Evolutionary conservation across 1,140 invertebrate genomes (phyloP).

Genomic region (Rhagoletis zephyria): DNA sequence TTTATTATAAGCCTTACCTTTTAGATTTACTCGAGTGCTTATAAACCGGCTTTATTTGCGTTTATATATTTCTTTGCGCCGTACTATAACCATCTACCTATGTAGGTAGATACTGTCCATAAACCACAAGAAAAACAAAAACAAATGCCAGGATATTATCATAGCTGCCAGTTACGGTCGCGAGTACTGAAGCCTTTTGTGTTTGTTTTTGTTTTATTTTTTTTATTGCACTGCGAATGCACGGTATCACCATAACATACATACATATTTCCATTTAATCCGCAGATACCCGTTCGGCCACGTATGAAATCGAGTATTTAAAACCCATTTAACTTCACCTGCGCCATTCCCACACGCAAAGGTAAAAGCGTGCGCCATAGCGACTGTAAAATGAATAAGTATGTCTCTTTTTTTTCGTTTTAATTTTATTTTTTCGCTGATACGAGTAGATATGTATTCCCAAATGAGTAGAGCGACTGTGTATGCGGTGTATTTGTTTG

Average conservation of each 20-base stretch:
- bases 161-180: not conserved
- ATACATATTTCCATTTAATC: conserved; percentile 36
- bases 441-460: not conserved
- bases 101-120: not conserved
- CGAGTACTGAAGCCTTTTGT: conserved; percentile 6
- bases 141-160: not conserved
- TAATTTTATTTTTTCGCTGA: not conserved
- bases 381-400: conserved; percentile 1
- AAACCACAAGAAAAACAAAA: conserved; percentile 34
- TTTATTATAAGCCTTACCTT: conserved; percentile 8
- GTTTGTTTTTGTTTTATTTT: too few species aligned
- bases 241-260: not conserved
- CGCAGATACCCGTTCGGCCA: not conserved
- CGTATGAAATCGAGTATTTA: conserved; percentile 52
- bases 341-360: conserved; percentile 31
- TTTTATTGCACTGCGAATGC: not conserved
- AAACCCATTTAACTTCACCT: conserved; percentile 52
- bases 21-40: too few species aligned
- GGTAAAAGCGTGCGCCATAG: not conserved
- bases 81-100: not conserved
- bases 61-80: too few species aligned
- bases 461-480: not conserved
- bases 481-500: conserved; percentile 19
- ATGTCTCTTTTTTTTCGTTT: conserved; percentile 8
- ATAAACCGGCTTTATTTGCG: not conserved